phyloP scores from a whole-genome alignment of 1,140 invertebrate species.

The Amphibalanus amphitrite region DNA sequence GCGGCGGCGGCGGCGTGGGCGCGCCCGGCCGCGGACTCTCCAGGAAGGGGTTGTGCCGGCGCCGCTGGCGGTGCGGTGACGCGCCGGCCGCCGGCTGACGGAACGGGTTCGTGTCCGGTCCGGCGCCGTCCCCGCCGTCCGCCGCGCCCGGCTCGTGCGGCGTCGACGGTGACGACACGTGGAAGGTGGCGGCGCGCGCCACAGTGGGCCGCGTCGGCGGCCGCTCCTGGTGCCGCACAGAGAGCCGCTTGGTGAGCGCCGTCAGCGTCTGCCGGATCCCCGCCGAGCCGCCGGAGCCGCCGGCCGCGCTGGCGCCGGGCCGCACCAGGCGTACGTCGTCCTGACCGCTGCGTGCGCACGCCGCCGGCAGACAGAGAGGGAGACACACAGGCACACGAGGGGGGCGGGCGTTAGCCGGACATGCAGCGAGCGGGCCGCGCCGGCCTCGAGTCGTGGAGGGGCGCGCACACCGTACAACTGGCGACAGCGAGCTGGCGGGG shows the following conservation, averaged over 20 bases:
- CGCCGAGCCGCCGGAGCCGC: not conserved
- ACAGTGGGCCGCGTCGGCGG: not conserved
- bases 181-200: conserved; percentile 2
- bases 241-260: not conserved
- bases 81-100: not conserved
- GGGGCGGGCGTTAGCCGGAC: not conserved
- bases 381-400: too few species aligned
- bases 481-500: too few species aligned
- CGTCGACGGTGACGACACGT: not conserved
- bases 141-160: not conserved
- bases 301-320: not conserved
- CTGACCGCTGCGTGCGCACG: not conserved
- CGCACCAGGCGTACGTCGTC: not conserved
- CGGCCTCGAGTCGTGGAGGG: not conserved
- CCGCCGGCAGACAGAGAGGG: not conserved
- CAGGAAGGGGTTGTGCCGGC: not conserved
- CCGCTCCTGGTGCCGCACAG: not conserved
- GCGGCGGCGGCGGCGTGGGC: not conserved
- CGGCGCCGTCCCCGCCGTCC: not conserved
- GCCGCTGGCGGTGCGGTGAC: not conserved
- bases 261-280: not conserved
- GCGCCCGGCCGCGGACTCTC: not conserved
- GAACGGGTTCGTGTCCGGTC: not conserved
- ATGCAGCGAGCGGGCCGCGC: not conserved
- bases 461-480: too few species aligned